Conservation (phyloP, 2,797 vertebrate genomes). For the Hyperoplus lanceolatus region DNA sequence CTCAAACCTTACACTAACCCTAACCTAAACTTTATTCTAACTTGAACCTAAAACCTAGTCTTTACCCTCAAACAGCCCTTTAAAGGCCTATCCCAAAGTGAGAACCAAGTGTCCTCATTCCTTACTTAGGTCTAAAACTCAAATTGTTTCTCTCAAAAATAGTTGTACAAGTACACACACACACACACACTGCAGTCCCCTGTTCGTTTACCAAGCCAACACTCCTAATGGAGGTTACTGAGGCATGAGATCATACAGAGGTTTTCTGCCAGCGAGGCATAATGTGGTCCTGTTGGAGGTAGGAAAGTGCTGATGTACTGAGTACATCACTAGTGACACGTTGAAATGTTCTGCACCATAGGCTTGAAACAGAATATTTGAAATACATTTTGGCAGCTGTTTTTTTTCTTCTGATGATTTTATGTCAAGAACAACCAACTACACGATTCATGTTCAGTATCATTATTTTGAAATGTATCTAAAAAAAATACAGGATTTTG, state of each 20-base stretch:
- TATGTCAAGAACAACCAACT: not conserved
- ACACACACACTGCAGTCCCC: conserved; percentile 4
- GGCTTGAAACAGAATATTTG: not conserved
- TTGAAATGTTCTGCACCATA: conserved; percentile 19
- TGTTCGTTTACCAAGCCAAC: conserved; percentile 35
- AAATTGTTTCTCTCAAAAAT: no score
- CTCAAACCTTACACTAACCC: no score
- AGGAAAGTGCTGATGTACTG: conserved; percentile 10
- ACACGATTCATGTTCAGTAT: not conserved
- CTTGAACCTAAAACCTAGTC: no score
- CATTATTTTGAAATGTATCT: not conserved
- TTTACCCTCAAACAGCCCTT: no score
- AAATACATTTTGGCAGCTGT: not conserved
- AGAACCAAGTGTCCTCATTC: no score
- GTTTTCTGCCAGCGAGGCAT: conserved; percentile 57
- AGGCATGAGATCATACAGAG: conserved; percentile 69
- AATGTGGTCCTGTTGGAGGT: conserved; percentile 27
- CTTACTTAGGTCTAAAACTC: no score
- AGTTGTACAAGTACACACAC: not conserved
- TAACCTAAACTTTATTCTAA: no score
- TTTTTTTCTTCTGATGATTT: not conserved
- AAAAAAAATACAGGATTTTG: not conserved
- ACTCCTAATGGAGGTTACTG: conserved; percentile 55
- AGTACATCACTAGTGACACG: not conserved
- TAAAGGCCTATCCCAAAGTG: no score